These are phyloP conservation scores for Saccopteryx leptura DNA, from an alignment of 2,113 vertebrate genomes.

Conservation along the genomic window DNA sequence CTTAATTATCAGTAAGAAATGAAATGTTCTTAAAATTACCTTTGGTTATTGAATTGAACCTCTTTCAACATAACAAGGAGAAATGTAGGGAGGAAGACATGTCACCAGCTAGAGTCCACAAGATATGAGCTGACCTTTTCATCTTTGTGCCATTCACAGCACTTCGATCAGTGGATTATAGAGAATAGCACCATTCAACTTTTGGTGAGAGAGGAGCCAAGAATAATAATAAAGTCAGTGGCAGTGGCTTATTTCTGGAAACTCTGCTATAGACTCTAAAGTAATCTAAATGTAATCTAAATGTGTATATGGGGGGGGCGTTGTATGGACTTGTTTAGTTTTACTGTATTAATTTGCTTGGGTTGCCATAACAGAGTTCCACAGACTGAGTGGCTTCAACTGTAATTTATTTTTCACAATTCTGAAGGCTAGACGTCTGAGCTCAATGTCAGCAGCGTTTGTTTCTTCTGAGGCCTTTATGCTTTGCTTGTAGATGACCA, in stretches of 20 bases:
- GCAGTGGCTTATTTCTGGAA: neutral
- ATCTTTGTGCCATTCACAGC: neutral
- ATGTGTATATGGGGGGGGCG: neutral
- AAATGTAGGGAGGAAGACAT: neutral
- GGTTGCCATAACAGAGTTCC: neutral
- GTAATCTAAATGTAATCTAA: neutral
- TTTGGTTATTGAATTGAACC: neutral
- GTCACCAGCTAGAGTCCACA: neutral
- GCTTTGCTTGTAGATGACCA: neutral
- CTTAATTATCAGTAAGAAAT: neutral
- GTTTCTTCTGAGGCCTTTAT: neutral
- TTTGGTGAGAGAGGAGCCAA: neutral
- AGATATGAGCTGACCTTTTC: neutral
- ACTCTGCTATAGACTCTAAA: neutral
- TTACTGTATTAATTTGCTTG: neutral
- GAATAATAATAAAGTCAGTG: neutral
- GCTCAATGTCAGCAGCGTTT: neutral
- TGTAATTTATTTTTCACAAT: neutral
- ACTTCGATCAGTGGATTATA: neutral
- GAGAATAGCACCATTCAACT: neutral
- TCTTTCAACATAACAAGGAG: slow-evolving; percentile 4
- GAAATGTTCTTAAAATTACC: slow-evolving; percentile 29
- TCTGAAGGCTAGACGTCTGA: neutral
- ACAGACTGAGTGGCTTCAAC: neutral
- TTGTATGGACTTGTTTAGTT: neutral